Evolutionary conservation across 2,113 vertebrate species (phyloP), one percentile per base, ranked within the genome.

Genomic region (Dipodomys stephensi): DNA sequence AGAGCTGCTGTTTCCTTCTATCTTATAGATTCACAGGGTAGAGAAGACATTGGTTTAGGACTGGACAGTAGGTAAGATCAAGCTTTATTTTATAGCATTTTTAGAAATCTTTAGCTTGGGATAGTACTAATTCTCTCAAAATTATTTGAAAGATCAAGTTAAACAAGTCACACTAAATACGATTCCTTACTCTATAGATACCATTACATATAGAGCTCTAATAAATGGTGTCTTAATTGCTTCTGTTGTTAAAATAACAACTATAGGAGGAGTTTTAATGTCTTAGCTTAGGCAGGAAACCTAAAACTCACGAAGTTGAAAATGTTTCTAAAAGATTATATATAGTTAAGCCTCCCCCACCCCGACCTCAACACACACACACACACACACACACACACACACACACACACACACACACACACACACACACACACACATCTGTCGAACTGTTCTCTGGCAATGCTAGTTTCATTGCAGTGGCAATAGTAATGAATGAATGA

Each of bases 1-100:
- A 90, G 19, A 84, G 30, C 35, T 23, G 60, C 57, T 77, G 3
- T 80, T 88, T 94, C 49, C 80, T 77, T 82, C 86, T 91, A 73
- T 57, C 72, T 87, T 62, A n/a, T 1, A 12, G 83, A 35, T 64
- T 67, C 25, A 78, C 78, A 20, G 53, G 46, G 44, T 39, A n/a
- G 83, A 74, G 73, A 87, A 20, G 19, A 46, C 60, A 39, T 28
- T 60, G 53, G 44, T 32, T 71, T 85, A 27, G 53, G 23, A 22
- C 44, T 81, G 23, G 49, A 28, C 4, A 5, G 5, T n/a, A 5
- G 8, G 30, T 12, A 60, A 1, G 0, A 5, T 60, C 73, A 32
- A 72, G 32, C n/a, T 19, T 32, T 25, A 19, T 72, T 35, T 53
- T 72, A 7, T 39, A 39, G 39, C 39, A 39, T 39, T 39, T 39